Base-by-base conservation (phyloP, 2,888 invertebrate genomes). In the Lasius fuliginosus region DNA sequence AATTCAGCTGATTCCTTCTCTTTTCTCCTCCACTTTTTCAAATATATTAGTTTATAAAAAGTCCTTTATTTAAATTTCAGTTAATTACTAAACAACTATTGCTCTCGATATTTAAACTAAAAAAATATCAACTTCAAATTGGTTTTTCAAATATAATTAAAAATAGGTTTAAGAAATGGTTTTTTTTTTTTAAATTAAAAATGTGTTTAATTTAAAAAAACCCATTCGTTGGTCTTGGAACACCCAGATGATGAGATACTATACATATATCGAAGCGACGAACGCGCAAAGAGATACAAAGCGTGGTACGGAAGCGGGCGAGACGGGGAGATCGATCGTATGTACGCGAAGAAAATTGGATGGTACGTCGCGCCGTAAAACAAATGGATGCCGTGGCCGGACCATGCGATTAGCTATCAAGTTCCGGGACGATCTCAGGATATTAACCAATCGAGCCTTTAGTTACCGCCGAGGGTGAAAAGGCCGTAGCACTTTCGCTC, bases 311-410 rank as follows among this genome's bases (percentile, higher is more conserved):
- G 64, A 46, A 49, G 64, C 42, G 42, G 30, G 18, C 33, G 67
- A 33, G 46, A 40, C 11, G 79, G 56, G 56, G 68, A 71, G 83
- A 84, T 73, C 56, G 88, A 91, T 91, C 87, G 89, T 88, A 88
- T 88, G 87, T 87, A 74, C 86, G 86, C 75, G 88, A 90, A 91
- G 91, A 90, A 90, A 91, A 92, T 92, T 92, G 91, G 91, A 92
- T 92, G 89, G 90, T 89, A 90, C 87, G 83, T 82, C 84, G 88
- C 85, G 87, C 92, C 91, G 88, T 92, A 92, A 93, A 93, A 93
- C 92, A 92, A 93, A 93, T 92, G 92, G 93, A 92, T 91, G 88
- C 91, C 89, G 91, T 85, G 90, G 89, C 89, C 77, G 88, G 56
- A 86, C 65, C 87, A 64, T 84, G 87, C 90, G 92, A 93, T 93